phyloP scores from a whole-genome alignment of 2,797 vertebrate species.

The Danio kyathit region DNA sequence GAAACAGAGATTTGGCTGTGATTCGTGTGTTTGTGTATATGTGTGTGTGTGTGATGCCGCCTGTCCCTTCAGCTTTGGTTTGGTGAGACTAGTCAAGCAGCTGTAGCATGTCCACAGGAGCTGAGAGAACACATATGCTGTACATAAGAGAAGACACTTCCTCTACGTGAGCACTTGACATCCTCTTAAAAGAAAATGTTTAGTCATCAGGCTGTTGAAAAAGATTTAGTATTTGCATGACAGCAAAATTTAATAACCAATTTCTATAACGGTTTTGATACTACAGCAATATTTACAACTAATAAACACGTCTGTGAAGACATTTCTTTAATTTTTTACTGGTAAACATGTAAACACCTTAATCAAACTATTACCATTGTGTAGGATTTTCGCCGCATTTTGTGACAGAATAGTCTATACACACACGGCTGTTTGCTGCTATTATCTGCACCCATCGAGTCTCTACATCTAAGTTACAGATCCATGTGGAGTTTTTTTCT shows the following conservation, averaged over 20 bases:
- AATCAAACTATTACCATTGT: too few species aligned
- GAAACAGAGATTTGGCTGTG: conserved; percentile 64
- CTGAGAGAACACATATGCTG: conserved; percentile 63
- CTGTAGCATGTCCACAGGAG: conserved; percentile 37
- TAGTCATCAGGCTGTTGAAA: conserved; percentile 16
- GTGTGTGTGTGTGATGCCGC: conserved; percentile 14
- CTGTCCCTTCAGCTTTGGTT: conserved; percentile 27
- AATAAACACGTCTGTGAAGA: background rate
- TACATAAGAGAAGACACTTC: conserved; percentile 7
- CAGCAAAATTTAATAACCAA: background rate
- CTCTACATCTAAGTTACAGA: too few species aligned
- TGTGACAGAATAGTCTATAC: too few species aligned
- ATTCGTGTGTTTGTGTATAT: conserved; percentile 47
- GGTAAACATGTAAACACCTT: too few species aligned
- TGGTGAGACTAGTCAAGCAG: conserved; percentile 36
- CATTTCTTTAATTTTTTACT: too few species aligned
- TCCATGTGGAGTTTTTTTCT: too few species aligned
- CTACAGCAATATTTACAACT: background rate
- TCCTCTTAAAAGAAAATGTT: conserved; percentile 10
- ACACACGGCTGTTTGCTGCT: too few species aligned
- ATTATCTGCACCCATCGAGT: too few species aligned
- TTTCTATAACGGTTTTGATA: background rate
- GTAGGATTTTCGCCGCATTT: too few species aligned
- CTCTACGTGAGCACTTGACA: conserved; percentile 7
- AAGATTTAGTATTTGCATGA: background rate